Evolutionary conservation across 2,797 vertebrate genomes (phyloP), one percentile per base, ranked within the genome.

Genomic region (Ispidina lecontei): DNA sequence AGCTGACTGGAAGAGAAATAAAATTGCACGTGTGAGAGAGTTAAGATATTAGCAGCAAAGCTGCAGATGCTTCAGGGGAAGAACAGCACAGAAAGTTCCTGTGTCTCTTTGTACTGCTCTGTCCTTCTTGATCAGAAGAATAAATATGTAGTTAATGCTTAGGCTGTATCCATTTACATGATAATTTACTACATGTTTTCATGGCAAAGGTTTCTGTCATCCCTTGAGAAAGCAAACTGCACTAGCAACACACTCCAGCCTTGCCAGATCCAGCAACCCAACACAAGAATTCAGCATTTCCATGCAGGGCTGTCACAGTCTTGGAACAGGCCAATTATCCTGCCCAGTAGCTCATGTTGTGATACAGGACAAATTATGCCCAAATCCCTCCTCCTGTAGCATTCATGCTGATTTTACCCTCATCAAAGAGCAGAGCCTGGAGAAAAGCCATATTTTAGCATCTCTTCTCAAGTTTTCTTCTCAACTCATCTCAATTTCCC

Each of bases 1-100:
- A 3, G 99, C 99, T 47, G 99, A 99, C 99, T 99, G 97, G 15
- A 97, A 96, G 4, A 97, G 69, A 55, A 94, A 96, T 55, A 78
- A 92, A 89, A 94, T 23, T 1, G 39, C 21, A 41, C 1, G 5
- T 12, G 31, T 73, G 46, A 80, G 74, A 56, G 49, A 29, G 56
- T 47, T n/a, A 64, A 64, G 21, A 16, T 11, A 65, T 19, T 5
- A 79, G 31, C 17, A 74, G 43, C 46, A 59, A 73, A 88, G 43
- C 14, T 15, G 8, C 4, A 4, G 1, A 7, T 9, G 7, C 21
- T 65, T 55, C 51, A n/a, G 43, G 2, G 9, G 46, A 64, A 26
- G 79, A 4, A 81, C 6, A 52, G 54, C 16, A 89, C 0, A 0
- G 20, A 11, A 62, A 65, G 14, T 1, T 55, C 28, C 78, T 37